These are phyloP conservation scores for Volucella bombylans DNA, from an alignment of 2,888 invertebrate species.

Conservation along the genomic window DNA sequence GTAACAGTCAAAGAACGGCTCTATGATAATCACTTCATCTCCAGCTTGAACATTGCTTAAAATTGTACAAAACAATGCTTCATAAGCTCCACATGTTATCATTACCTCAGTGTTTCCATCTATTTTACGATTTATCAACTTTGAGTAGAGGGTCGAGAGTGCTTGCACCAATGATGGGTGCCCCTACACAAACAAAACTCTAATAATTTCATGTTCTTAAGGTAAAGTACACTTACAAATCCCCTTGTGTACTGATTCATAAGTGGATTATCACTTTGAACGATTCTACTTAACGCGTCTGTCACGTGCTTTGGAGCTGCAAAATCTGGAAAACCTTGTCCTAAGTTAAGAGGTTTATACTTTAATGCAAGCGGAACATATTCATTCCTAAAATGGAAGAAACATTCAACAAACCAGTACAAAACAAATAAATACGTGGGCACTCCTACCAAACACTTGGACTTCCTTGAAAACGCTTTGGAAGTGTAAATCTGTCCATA, in stretches of 20 bases:
- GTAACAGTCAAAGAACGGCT: conserved; percentile 99
- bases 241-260: conserved; percentile 97
- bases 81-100: conserved; percentile 96
- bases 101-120: conserved; percentile 93
- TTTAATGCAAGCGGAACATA: conserved; percentile 92
- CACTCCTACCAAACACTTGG: conserved; percentile 80
- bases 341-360: conserved; percentile 94
- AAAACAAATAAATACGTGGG: too few species aligned
- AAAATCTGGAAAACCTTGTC: conserved; percentile 98
- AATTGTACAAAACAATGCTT: conserved; percentile 93
- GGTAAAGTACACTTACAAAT: conserved; percentile 87
- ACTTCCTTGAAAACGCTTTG: conserved; percentile 81
- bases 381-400: conserved; percentile 90
- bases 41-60: conserved; percentile 92
- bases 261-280: conserved; percentile 87
- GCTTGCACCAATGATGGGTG: conserved; percentile 94
- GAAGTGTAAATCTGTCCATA: conserved; percentile 82
- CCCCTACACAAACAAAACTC: conserved; percentile 85
- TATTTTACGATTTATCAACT: conserved; percentile 88
- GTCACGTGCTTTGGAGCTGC: conserved; percentile 92
- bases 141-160: conserved; percentile 92
- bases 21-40: conserved; percentile 97
- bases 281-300: conserved; percentile 88
- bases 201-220: not conserved
- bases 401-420: not conserved